These are phyloP conservation scores for Cyanocitta stelleri DNA, from an alignment of 2,113 vertebrate species.

Conservation along the genomic window DNA sequence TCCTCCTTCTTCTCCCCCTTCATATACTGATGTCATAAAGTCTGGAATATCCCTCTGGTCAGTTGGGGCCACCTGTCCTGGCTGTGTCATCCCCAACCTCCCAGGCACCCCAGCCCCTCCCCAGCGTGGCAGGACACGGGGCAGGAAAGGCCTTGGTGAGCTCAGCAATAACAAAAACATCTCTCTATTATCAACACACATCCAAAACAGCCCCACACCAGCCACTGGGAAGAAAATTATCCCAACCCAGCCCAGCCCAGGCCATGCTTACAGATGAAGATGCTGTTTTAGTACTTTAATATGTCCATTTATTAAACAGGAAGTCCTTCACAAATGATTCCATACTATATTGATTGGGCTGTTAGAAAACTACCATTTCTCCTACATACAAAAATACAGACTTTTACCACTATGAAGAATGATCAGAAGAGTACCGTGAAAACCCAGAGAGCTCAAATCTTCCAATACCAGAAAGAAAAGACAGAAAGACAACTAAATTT, in stretches of 20 bases:
- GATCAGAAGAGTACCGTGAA: constrained; percentile 70
- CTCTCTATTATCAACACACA: neutral
- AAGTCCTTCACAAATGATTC: constrained; percentile 75
- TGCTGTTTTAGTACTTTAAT: constrained; percentile 14
- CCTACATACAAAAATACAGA: constrained; percentile 81
- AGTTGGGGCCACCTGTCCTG: neutral
- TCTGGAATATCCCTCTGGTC: neutral
- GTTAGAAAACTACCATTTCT: constrained; percentile 75
- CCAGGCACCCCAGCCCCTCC: neutral
- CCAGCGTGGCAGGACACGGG: neutral
- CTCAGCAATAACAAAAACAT: neutral
- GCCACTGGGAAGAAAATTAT: neutral
- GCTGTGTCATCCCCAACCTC: neutral
- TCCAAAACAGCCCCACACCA: neutral
- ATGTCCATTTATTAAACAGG: constrained; percentile 75
- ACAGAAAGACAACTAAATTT: constrained; percentile 4
- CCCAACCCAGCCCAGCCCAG: neutral
- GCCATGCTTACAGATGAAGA: neutral
- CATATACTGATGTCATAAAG: neutral
- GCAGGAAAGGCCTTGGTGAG: neutral
- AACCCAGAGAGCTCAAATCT: constrained; percentile 35
- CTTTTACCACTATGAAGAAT: constrained; percentile 74
- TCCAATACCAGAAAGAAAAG: constrained; percentile 51
- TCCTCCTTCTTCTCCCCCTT: neutral
- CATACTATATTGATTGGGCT: constrained; percentile 68